Evolutionary conservation across 2,113 vertebrate genomes (phyloP).

Genomic region (Saccopteryx leptura): DNA sequence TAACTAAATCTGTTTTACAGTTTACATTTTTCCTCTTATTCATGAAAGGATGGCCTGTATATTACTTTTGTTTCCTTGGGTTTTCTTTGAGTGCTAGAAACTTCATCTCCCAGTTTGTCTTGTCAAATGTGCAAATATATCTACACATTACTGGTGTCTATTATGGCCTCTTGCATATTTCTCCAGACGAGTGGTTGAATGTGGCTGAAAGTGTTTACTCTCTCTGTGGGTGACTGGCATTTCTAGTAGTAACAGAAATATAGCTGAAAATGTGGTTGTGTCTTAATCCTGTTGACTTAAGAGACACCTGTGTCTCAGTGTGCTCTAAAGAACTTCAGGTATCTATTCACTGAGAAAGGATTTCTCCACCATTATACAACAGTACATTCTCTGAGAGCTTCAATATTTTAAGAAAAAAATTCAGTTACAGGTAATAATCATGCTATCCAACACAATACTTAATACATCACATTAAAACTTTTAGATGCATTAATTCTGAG

Average conservation of each 20-base stretch:
- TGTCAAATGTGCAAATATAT: neutral
- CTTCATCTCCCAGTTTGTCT: neutral
- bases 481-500: neutral
- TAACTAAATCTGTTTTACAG: neutral
- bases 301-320: neutral
- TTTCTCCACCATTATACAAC: neutral
- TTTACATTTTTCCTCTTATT: neutral
- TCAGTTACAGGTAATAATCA: neutral
- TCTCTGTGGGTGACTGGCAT: neutral
- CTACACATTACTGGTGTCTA: neutral
- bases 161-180: neutral
- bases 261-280: neutral
- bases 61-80: neutral
- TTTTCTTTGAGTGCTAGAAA: neutral
- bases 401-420: slow-evolving; percentile 11
- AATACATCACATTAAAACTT: neutral
- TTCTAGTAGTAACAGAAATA: neutral
- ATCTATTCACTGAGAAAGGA: neutral
- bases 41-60: neutral
- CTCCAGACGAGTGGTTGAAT: neutral
- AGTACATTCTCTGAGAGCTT: neutral
- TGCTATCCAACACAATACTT: neutral
- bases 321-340: neutral
- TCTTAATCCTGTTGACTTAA: neutral
- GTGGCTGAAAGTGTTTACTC: neutral